Conservation (phyloP, 2,888 invertebrate genomes). For the Deilephila elpenor region DNA sequence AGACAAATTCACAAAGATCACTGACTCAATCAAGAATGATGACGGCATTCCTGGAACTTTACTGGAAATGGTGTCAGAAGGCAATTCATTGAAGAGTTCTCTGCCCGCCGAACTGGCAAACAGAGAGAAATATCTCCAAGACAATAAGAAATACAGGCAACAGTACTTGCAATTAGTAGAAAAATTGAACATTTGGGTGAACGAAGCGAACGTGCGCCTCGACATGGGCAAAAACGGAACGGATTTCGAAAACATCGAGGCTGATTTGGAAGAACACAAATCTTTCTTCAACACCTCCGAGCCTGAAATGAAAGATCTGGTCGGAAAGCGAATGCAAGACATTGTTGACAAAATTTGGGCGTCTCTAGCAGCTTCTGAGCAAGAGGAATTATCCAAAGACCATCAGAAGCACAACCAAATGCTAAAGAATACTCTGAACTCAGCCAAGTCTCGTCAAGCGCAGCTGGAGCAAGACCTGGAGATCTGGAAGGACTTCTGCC, state of each 20-base stretch:
- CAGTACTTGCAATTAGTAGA: slow-evolving; percentile 91
- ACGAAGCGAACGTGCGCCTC: slow-evolving; percentile 91
- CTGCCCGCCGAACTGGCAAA: slow-evolving; percentile 92
- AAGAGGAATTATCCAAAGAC: slow-evolving; percentile 92
- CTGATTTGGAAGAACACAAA: slow-evolving; percentile 94
- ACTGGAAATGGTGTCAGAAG: slow-evolving; percentile 93
- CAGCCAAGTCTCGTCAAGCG: slow-evolving; percentile 91
- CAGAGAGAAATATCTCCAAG: slow-evolving; percentile 90
- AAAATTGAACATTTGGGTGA: slow-evolving; percentile 92
- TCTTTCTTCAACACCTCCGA: slow-evolving; percentile 92
- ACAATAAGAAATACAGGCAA: slow-evolving; percentile 90
- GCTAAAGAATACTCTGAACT: slow-evolving; percentile 92
- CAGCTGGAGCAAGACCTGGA: slow-evolving; percentile 92
- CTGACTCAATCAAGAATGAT: slow-evolving; percentile 89
- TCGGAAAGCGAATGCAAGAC: slow-evolving; percentile 92
- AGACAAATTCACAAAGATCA: slow-evolving; percentile 88
- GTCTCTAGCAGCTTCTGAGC: slow-evolving; percentile 91
- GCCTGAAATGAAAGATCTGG: slow-evolving; percentile 90
- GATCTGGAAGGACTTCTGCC: slow-evolving; percentile 93
- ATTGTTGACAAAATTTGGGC: slow-evolving; percentile 95
- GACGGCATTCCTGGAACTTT: slow-evolving; percentile 92
- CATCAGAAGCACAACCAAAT: slow-evolving; percentile 92
- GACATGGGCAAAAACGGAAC: slow-evolving; percentile 93
- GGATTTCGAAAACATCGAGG: slow-evolving; percentile 93
- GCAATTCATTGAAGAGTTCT: slow-evolving; percentile 90